phyloP scores from a whole-genome alignment of 2,888 invertebrate species.

The Gerris lacustris region DNA sequence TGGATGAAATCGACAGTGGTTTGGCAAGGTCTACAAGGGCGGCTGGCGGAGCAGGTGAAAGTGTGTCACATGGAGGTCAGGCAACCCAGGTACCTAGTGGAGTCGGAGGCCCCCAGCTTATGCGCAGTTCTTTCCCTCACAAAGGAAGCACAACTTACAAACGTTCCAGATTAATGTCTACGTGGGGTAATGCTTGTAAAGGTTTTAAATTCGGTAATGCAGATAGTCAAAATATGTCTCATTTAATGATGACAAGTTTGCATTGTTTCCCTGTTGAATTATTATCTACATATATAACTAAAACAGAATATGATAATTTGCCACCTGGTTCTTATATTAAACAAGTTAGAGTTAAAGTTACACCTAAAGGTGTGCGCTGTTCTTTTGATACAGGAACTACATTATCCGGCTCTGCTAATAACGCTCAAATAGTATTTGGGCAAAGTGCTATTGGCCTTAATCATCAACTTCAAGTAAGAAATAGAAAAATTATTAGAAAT shows the following conservation, averaged over 20 bases:
- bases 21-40: background rate
- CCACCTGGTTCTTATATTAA: background rate
- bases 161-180: background rate
- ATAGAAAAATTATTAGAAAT: background rate
- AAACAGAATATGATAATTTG: background rate
- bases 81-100: background rate
- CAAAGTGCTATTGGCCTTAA: background rate
- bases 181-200: background rate
- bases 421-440: background rate
- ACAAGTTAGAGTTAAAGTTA: too few relatives aligned
- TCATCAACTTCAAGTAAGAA: background rate
- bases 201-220: background rate
- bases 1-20: background rate
- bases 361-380: too few relatives aligned
- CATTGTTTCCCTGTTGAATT: slow-evolving; percentile 1
- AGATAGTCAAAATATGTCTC: background rate
- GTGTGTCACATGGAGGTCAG: background rate
- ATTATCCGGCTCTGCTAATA: too few relatives aligned
- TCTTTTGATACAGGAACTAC: too few relatives aligned
- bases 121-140: background rate
- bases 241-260: background rate
- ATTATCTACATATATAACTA: background rate
- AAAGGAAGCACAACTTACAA: background rate
- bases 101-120: background rate
- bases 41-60: background rate